Evolutionary conservation across 2,888 invertebrate genomes (phyloP), one percentile per base, ranked within the genome.

Genomic region (Cheilosia scutellata): DNA sequence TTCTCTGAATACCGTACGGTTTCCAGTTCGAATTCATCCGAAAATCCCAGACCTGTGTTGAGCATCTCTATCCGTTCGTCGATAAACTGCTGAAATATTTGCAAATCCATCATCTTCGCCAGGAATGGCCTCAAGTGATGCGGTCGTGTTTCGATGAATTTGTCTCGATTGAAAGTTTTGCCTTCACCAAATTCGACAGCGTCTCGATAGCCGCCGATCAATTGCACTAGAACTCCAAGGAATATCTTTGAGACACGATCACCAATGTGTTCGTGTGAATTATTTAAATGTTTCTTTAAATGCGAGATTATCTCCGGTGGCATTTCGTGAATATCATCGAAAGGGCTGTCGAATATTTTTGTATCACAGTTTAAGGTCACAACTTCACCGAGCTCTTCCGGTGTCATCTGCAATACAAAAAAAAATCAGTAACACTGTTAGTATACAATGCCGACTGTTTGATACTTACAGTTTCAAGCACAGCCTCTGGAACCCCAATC

Each of bases 21-120:
- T 92, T 99, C 98, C 90, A 96, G 94, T 93, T 99, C 99, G 92
- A 99, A 99, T 91, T 98, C 97, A 92, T 99, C 99, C 42, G 96
- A 96, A 91, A 98, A 97, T 0, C 98, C 97, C 78, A 96, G 94
- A 0, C 99, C 98, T n/a, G 96, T 95, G 91, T 98, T 98, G 87
- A 99, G 94, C 94, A 98, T 95, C 88, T 97, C 96, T 88, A 99
- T 93, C 89, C 99, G 94, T 92, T 98, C 98, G 90, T 98, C 98
- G 90, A 99, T 97, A 92, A 99, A 92, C 87, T 98, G 98, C 91
- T 97, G 97, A 92, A 98, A 98, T 91, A 98, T 98, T 93, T 99
- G 98, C 68, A 98, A 94, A 89, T 98, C 96, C 88, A 98, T 93
- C 95, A 98, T 97, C 93, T 97, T 96, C 89, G 95, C 94, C 31